phyloP scores from a whole-genome alignment of 1,140 invertebrate genomes.

The Berghia stephanieae region DNA sequence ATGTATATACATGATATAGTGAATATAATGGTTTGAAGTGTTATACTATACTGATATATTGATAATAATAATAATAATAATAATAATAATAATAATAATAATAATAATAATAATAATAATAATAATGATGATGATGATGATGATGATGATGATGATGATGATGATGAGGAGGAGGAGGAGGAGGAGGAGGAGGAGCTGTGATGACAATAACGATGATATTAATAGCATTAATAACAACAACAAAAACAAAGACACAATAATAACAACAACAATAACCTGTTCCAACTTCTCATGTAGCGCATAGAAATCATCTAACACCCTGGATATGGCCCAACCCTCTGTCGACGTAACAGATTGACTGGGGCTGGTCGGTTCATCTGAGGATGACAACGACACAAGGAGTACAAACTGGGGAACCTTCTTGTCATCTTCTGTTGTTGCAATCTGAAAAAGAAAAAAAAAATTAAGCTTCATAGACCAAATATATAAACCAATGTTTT shows the following conservation, averaged over 20 bases:
- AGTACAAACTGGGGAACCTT: slow-evolving; percentile 80
- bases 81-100: no score
- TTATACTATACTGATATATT: no score
- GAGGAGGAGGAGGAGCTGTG: no score
- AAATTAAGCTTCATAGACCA: no score
- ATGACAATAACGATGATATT: no score
- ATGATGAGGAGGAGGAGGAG: no score
- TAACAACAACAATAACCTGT: slow-evolving; percentile 50
- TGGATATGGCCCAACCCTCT: slow-evolving; percentile 79
- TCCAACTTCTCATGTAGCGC: slow-evolving; percentile 84
- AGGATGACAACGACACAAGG: slow-evolving; percentile 70
- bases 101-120: neutral
- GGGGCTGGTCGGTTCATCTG: neutral
- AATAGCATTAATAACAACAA: no score
- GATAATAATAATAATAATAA: no score
- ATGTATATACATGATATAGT: neutral
- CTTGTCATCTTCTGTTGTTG: slow-evolving; percentile 74
- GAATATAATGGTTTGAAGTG: neutral
- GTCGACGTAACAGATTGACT: slow-evolving; percentile 31
- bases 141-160: neutral
- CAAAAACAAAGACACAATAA: slow-evolving; percentile 10
- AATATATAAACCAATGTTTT: no score
- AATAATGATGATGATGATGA: neutral
- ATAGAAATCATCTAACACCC: slow-evolving; percentile 84
- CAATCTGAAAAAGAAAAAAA: slow-evolving; percentile 41